Percentiles rank a stretch among this genome's conserved stretches.
Evolutionary conservation across 2,113 vertebrate species (phyloP).

Genomic region (Paramisgurnus dabryanus): DNA sequence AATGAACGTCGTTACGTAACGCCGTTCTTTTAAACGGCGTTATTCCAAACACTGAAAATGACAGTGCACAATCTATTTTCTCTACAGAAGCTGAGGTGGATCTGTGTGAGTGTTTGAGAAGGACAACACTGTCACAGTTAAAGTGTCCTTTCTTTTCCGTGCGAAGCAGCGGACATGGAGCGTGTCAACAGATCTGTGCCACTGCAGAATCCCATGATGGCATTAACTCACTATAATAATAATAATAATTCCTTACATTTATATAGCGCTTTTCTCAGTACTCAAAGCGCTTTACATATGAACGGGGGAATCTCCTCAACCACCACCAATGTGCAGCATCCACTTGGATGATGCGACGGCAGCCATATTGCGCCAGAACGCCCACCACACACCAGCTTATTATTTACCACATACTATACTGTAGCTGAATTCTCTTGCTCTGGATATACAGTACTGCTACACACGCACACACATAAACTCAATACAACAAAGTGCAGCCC

Average conservation of each 20-base stretch:
- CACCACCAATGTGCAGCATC: no score
- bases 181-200: slow-evolving; percentile 40
- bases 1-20: no score
- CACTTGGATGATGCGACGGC: no score
- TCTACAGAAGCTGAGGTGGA: slow-evolving; percentile 5
- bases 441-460: slow-evolving; percentile 11
- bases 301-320: no score
- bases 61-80: slow-evolving; percentile 15
- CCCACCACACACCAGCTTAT: no score
- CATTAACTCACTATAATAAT: slow-evolving; percentile 21
- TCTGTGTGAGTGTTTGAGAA: slow-evolving; percentile 27
- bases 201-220: slow-evolving; percentile 17
- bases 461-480: slow-evolving; percentile 1
- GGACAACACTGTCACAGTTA: slow-evolving; percentile 27
- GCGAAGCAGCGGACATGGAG: slow-evolving; percentile 10
- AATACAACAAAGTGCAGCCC: slow-evolving; percentile 17
- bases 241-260: no score
- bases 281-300: no score
- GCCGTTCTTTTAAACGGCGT: no score
- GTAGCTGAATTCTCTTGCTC: slow-evolving; percentile 3
- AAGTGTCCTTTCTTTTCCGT: slow-evolving; percentile 16
- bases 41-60: no score
- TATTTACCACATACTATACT: no score
- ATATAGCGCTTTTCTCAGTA: no score
- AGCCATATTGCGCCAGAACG: no score